phyloP scores from a whole-genome alignment of 2,888 invertebrate genomes.

The Parthenolecanium corni region DNA sequence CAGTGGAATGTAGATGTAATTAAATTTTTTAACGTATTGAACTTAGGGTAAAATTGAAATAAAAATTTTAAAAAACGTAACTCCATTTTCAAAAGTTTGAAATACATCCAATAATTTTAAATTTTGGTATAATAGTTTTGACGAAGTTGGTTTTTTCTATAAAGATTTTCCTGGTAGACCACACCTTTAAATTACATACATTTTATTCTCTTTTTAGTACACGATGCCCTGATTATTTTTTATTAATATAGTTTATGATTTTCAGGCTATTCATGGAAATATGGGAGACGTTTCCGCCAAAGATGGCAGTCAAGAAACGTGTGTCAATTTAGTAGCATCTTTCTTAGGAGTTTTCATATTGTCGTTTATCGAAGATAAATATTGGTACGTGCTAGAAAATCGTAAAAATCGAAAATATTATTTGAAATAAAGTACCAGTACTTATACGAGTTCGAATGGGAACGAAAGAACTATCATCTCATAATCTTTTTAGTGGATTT shows the following conservation, averaged over 20 bases:
- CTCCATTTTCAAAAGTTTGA: too few relatives aligned
- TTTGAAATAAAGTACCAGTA: background rate
- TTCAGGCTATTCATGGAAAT: conserved; percentile 67
- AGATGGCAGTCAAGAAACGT: conserved; percentile 93
- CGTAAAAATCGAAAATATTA: background rate
- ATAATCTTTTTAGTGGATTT: too few relatives aligned
- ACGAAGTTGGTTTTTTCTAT: too few relatives aligned
- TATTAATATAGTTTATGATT: too few relatives aligned
- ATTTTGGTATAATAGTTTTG: too few relatives aligned
- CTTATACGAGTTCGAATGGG: too few relatives aligned
- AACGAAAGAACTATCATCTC: conserved; percentile 17
- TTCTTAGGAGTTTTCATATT: conserved; percentile 64
- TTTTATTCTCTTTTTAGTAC: background rate
- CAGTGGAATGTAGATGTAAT: background rate
- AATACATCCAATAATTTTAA: too few relatives aligned
- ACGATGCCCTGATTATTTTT: background rate
- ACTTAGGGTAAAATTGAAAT: too few relatives aligned
- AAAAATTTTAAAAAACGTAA: too few relatives aligned
- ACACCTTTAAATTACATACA: too few relatives aligned
- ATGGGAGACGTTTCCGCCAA: conserved; percentile 88
- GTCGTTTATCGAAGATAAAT: conserved; percentile 48
- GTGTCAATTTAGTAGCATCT: conserved; percentile 81
- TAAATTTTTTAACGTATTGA: too few relatives aligned
- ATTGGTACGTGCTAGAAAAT: conserved; percentile 40
- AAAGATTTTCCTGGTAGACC: too few relatives aligned